Conservation (phyloP, 2,888 invertebrate species). For the Agrochola lychnidis region DNA sequence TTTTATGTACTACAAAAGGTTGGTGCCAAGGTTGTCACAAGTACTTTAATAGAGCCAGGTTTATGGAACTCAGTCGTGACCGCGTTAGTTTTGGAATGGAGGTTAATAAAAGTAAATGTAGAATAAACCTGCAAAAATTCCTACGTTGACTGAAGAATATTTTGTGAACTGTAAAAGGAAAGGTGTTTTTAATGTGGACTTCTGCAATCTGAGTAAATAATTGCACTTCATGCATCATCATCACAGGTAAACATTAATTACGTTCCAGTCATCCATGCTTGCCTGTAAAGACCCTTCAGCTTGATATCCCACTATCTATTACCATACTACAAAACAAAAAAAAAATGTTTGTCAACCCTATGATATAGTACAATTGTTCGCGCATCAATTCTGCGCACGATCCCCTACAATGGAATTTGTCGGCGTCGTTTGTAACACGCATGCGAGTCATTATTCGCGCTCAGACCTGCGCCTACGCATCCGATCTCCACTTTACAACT, state of each 20-base stretch:
- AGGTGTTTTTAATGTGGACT: background rate
- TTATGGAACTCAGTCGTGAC: background rate
- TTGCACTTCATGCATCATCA: background rate
- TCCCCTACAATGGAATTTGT: constrained; percentile 72
- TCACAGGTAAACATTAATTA: background rate
- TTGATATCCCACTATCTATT: background rate
- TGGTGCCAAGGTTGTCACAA: constrained; percentile 43
- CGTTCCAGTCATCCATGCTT: background rate
- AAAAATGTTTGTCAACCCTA: constrained; percentile 39
- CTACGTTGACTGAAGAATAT: background rate
- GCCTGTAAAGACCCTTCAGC: background rate
- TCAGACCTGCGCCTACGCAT: constrained; percentile 68
- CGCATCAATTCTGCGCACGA: constrained; percentile 76
- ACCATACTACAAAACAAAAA: background rate
- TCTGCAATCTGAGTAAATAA: too few species aligned
- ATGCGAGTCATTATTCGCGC: constrained; percentile 77
- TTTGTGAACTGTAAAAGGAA: background rate
- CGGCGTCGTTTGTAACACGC: constrained; percentile 68
- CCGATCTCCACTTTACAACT: constrained; percentile 59
- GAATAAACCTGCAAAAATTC: background rate
- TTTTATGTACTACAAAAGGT: constrained; percentile 45
- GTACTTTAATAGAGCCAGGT: background rate
- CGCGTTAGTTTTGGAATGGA: background rate
- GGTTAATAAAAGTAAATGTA: background rate
- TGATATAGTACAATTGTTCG: constrained; percentile 58